Conservation (phyloP, 2,888 invertebrate species). For the Sturmia bella region DNA sequence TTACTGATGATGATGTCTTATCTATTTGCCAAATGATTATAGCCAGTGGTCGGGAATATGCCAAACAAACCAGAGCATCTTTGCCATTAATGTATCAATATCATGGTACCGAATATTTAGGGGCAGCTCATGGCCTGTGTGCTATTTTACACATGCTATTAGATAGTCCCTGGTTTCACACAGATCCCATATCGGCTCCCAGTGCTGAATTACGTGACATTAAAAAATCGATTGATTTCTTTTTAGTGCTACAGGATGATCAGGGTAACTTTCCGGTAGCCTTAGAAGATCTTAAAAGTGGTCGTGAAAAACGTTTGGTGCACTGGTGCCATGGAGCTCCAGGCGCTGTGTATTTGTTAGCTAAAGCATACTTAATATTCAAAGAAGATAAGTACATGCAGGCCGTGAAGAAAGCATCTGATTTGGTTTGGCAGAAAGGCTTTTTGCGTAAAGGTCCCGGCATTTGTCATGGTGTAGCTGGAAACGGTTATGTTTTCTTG, state of each 20-base stretch:
- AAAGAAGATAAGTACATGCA: constrained; percentile 88
- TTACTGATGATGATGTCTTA: constrained; percentile 83
- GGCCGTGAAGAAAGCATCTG: constrained; percentile 87
- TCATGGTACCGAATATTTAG: constrained; percentile 82
- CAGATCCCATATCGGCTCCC: constrained; percentile 74
- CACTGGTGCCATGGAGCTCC: constrained; percentile 97
- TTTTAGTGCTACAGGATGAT: constrained; percentile 83
- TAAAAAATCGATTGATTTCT: constrained; percentile 86
- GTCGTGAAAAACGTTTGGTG: constrained; percentile 86
- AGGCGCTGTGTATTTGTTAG: constrained; percentile 90
- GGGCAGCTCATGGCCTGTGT: constrained; percentile 86
- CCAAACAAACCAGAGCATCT: constrained; percentile 83
- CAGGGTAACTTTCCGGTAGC: constrained; percentile 90
- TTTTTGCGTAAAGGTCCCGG: constrained; percentile 93
- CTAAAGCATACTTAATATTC: constrained; percentile 89
- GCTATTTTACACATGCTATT: constrained; percentile 86
- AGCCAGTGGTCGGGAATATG: constrained; percentile 87
- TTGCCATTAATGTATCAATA: constrained; percentile 90
- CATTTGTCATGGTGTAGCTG: constrained; percentile 93
- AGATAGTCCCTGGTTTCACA: constrained; percentile 83
- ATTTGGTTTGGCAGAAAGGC: constrained; percentile 92
- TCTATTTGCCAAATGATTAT: constrained; percentile 87
- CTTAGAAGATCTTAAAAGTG: constrained; percentile 84
- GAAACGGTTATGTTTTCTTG: constrained; percentile 91
- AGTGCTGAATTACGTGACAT: constrained; percentile 83